Evolutionary conservation across 2,113 vertebrate species (phyloP).

Genomic region (Nesogale talazaci): DNA sequence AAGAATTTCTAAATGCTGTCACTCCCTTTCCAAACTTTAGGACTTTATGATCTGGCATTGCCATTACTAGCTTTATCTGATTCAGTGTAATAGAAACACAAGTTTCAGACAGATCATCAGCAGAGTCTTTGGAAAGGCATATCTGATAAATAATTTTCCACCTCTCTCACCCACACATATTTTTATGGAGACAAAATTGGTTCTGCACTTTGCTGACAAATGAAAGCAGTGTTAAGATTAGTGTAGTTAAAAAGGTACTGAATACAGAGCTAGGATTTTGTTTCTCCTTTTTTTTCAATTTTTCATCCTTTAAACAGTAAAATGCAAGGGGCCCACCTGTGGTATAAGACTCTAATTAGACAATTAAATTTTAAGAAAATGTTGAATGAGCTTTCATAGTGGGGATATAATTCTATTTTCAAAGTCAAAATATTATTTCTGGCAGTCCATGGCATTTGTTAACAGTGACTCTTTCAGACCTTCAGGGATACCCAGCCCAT

Average conservation of each 20-base stretch:
- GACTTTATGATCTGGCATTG: not conserved
- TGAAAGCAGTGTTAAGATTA: slow-evolving; percentile 27
- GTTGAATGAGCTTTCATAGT: not conserved
- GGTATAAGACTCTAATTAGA: not conserved
- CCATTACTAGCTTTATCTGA: slow-evolving; percentile 26
- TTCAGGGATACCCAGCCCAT: not conserved
- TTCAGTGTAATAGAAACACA: slow-evolving; percentile 17
- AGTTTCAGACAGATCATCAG: not conserved
- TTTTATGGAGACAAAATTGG: slow-evolving; percentile 45
- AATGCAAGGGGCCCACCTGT: not conserved
- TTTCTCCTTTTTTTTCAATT: not conserved
- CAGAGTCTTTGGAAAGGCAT: slow-evolving; percentile 29
- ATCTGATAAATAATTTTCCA: slow-evolving; percentile 57
- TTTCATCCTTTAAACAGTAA: not conserved
- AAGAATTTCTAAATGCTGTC: slow-evolving; percentile 18
- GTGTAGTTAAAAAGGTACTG: not conserved
- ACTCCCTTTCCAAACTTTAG: not conserved
- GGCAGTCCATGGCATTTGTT: not conserved
- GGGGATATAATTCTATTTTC: not conserved
- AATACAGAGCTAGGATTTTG: not conserved
- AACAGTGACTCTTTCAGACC: not conserved
- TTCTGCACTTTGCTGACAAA: slow-evolving; percentile 49
- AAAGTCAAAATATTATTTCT: not conserved
- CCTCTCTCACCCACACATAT: not conserved
- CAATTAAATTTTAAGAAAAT: slow-evolving; percentile 23